phyloP scores from a whole-genome alignment of 2,888 invertebrate genomes.

The Lasioglossum figueresi region DNA sequence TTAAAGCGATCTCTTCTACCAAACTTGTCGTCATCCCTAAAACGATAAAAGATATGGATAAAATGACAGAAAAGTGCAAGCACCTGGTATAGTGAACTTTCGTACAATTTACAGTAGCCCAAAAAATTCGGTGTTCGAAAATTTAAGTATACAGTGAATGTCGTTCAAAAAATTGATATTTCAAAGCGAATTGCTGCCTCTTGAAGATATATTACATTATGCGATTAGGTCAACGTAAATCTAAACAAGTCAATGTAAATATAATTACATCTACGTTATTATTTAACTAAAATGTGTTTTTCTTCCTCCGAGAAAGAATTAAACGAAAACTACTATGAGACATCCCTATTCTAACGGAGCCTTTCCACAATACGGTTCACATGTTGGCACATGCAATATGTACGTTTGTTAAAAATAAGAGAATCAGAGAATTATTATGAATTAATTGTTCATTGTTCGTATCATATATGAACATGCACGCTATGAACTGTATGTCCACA shows the following conservation, averaged over 20 bases:
- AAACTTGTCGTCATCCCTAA: conserved; percentile 91
- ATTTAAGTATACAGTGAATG: conserved; percentile 44
- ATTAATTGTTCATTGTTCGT: neutral
- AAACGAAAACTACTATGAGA: neutral
- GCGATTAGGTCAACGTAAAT: conserved; percentile 60
- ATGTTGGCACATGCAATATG: conserved; percentile 32
- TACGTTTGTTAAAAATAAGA: neutral
- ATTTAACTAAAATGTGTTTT: neutral
- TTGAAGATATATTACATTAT: conserved; percentile 67
- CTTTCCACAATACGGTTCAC: neutral
- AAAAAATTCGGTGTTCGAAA: conserved; percentile 66
- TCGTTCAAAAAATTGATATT: conserved; percentile 6
- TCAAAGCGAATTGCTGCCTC: conserved; percentile 22
- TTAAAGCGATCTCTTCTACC: conserved; percentile 90
- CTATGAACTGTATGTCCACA: neutral
- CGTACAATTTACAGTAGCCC: conserved; percentile 37
- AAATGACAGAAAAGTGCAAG: neutral
- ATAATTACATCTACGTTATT: conserved; percentile 15
- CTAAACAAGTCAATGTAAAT: conserved; percentile 57
- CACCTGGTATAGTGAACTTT: neutral
- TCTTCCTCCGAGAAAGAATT: neutral
- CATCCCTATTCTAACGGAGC: neutral
- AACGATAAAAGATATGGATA: conserved; percentile 46
- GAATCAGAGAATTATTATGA: neutral
- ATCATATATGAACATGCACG: neutral